phyloP scores from a whole-genome alignment of 2,888 invertebrate genomes.

The Phyto melanocephala region DNA sequence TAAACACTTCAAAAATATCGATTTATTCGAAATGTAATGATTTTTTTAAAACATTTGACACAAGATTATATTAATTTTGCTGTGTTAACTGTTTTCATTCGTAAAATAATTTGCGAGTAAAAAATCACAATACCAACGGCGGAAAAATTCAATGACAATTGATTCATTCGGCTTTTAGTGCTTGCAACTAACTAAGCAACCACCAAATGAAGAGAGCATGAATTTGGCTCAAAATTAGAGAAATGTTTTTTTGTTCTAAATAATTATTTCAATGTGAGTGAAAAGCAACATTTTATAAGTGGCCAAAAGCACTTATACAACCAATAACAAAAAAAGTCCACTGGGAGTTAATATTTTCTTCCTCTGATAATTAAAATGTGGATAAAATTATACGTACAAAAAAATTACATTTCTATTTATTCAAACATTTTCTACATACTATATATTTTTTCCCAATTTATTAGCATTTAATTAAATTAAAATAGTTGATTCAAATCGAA shows the following conservation, averaged over 20 bases:
- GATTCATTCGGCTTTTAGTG: conserved; percentile 33
- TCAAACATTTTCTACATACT: too few relatives aligned
- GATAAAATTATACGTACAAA: too few relatives aligned
- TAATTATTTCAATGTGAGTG: conserved; percentile 1
- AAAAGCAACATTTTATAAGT: not conserved
- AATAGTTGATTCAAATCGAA: not conserved
- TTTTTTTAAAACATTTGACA: conserved; percentile 5
- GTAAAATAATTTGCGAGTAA: conserved; percentile 6
- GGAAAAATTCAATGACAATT: conserved; percentile 43
- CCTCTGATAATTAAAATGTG: too few relatives aligned
- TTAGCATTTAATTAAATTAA: too few relatives aligned
- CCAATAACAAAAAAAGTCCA: conserved; percentile 4
- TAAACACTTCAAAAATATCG: not conserved
- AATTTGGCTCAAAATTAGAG: conserved; percentile 38
- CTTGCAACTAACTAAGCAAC: conserved; percentile 44
- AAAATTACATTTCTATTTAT: too few relatives aligned
- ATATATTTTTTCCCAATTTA: too few relatives aligned
- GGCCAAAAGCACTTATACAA: conserved; percentile 13
- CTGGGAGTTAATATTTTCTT: too few relatives aligned
- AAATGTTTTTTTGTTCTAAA: conserved; percentile 9
- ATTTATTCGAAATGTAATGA: not conserved
- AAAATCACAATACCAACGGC: conserved; percentile 21
- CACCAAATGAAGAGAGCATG: conserved; percentile 48
- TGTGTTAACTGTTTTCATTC: conserved; percentile 17
- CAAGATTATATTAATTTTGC: not conserved